Evolutionary conservation across 2,888 invertebrate species (phyloP).

Genomic region (Orchesella flavescens): DNA sequence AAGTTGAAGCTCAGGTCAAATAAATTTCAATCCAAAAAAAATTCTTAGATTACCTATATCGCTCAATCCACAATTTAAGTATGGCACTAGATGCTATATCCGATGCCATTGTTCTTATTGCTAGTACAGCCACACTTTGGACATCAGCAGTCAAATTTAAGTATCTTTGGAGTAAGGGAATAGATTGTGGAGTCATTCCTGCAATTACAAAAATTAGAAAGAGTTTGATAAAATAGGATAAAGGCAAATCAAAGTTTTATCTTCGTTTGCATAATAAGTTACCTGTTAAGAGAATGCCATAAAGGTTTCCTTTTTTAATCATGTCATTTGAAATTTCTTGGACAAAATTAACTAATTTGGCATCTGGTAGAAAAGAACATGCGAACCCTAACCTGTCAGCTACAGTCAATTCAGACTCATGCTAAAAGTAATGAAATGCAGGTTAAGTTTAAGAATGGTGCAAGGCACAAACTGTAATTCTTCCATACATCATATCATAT

Average conservation of each 20-base stretch:
- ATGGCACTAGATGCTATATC: slow-evolving; percentile 79
- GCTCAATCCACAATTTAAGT: slow-evolving; percentile 76
- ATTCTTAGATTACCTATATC: slow-evolving; percentile 70
- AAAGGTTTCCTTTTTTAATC: slow-evolving; percentile 85
- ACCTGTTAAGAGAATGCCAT: slow-evolving; percentile 86
- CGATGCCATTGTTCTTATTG: slow-evolving; percentile 84
- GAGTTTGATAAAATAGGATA: neutral
- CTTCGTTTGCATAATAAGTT: neutral
- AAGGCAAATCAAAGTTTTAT: neutral
- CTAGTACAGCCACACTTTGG: slow-evolving; percentile 89
- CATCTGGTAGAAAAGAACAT: slow-evolving; percentile 87
- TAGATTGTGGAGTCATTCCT: slow-evolving; percentile 83
- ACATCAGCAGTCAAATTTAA: slow-evolving; percentile 91
- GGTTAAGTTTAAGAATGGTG: too few relatives aligned
- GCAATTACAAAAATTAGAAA: slow-evolving; percentile 72
- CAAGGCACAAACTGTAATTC: too few relatives aligned
- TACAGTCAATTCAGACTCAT: slow-evolving; percentile 87
- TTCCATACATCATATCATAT: too few relatives aligned
- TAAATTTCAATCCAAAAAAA: too few relatives aligned
- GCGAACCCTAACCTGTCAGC: slow-evolving; percentile 94
- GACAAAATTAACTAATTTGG: slow-evolving; percentile 85
- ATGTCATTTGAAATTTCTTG: slow-evolving; percentile 82
- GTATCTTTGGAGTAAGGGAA: slow-evolving; percentile 88
- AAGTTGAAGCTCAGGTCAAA: too few relatives aligned
- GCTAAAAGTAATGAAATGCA: slow-evolving; percentile 76